These are phyloP conservation scores for Ceraclea dissimilis DNA, from an alignment of 2,888 invertebrate genomes.

Conservation along the genomic window DNA sequence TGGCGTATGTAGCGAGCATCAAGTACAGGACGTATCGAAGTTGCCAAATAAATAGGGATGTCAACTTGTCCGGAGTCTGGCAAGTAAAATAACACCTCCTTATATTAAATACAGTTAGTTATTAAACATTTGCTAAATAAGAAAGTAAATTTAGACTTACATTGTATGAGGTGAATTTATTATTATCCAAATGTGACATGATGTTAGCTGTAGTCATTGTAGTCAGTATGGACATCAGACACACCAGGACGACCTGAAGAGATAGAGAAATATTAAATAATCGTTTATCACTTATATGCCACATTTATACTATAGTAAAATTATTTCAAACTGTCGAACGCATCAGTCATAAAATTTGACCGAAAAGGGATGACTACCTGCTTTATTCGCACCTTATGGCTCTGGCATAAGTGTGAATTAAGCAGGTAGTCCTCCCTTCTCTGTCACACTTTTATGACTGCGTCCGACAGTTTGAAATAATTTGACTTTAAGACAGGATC, in stretches of 20 bases:
- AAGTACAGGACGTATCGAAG: neutral
- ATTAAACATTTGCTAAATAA: too few relatives aligned
- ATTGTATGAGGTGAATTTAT: neutral
- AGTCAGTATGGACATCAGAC: neutral
- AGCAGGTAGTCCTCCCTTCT: too few relatives aligned
- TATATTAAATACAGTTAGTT: too few relatives aligned
- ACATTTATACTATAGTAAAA: neutral
- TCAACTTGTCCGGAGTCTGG: neutral
- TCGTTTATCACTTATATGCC: neutral
- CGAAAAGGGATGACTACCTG: too few relatives aligned
- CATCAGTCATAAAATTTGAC: too few relatives aligned
- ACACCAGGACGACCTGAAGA: slow-evolving; percentile 1
- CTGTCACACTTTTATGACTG: neutral
- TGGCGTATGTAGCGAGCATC: neutral
- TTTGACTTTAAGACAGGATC: too few relatives aligned
- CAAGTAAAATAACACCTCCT: too few relatives aligned
- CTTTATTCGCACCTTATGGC: too few relatives aligned
- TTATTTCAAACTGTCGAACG: too few relatives aligned
- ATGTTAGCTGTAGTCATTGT: neutral
- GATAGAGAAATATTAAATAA: neutral
- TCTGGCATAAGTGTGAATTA: too few relatives aligned
- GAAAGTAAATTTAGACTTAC: neutral
- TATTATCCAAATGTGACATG: neutral
- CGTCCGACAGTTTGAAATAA: too few relatives aligned
- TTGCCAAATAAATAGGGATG: neutral